Evolutionary conservation across 53 echinoderm and acorn worm genomes (phyloP).

Genomic region (Astropecten irregularis): DNA sequence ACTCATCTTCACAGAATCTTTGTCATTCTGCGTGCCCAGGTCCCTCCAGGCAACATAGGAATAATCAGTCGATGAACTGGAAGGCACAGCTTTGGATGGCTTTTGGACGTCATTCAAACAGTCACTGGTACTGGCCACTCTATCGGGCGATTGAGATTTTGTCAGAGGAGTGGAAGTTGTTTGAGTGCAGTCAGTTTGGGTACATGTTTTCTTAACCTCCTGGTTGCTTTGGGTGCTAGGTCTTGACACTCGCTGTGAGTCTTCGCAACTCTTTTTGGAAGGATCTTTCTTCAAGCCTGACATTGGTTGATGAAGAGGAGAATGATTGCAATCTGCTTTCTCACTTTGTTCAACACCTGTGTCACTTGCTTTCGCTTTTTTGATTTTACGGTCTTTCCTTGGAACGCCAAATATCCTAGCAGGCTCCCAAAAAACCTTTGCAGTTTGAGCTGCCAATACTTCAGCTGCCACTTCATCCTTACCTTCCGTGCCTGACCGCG

Average conservation of each 20-base stretch:
- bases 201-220: too few relatives aligned
- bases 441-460: neutral
- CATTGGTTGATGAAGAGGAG: neutral
- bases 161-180: too few relatives aligned
- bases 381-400: neutral
- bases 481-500: neutral
- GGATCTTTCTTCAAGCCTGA: neutral
- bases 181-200: too few relatives aligned
- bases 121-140: too few relatives aligned
- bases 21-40: neutral
- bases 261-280: neutral
- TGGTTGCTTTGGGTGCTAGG: too few relatives aligned
- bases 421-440: conserved; percentile 50
- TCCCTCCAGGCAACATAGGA: conserved; percentile 8
- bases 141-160: too few relatives aligned
- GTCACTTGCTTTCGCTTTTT: neutral
- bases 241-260: too few relatives aligned
- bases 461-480: neutral
- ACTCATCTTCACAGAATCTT: too few relatives aligned
- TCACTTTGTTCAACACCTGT: neutral
- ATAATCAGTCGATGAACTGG: neutral
- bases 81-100: neutral
- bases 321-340: neutral
- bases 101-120: too few relatives aligned
- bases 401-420: conserved; percentile 31